phyloP scores from a whole-genome alignment of 1,140 invertebrate genomes.

The Caenorhabditis briggsae region DNA sequence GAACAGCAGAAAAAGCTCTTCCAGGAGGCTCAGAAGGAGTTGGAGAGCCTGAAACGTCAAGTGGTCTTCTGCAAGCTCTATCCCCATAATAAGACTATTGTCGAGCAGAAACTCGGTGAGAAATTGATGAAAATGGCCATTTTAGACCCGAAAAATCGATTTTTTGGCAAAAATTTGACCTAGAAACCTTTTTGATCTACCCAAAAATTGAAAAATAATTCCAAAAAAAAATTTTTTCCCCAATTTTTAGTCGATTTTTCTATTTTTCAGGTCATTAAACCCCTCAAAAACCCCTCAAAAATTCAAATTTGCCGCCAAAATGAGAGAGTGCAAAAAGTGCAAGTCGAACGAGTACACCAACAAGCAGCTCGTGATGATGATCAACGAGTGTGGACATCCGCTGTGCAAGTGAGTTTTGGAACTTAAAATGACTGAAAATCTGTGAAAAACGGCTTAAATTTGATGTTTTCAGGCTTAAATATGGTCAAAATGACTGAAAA shows the following conservation, averaged over 20 bases:
- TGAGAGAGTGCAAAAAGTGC: slow-evolving; percentile 93
- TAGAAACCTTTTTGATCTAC: not conserved
- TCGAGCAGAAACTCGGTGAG: slow-evolving; percentile 55
- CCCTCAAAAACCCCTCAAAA: not conserved
- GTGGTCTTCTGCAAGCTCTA: slow-evolving; percentile 59
- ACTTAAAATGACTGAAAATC: too few relatives aligned
- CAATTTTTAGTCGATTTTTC: not conserved
- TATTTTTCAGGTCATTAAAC: slow-evolving; percentile 20
- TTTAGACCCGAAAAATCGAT: not conserved
- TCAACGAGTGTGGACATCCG: slow-evolving; percentile 97
- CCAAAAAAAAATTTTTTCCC: too few relatives aligned
- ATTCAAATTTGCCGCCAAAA: slow-evolving; percentile 77
- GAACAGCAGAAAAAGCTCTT: slow-evolving; percentile 63
- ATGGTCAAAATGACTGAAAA: too few relatives aligned
- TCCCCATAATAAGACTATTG: slow-evolving; percentile 60
- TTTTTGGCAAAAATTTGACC: slow-evolving; percentile 47
- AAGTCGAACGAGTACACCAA: slow-evolving; percentile 98
- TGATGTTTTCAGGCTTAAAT: too few relatives aligned
- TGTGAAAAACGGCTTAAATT: too few relatives aligned
- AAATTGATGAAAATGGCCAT: slow-evolving; percentile 9
- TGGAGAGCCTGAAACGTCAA: slow-evolving; percentile 68
- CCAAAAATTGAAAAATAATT: too few relatives aligned
- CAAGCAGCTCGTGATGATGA: slow-evolving; percentile 94
- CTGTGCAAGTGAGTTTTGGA: slow-evolving; percentile 85
- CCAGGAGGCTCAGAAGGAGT: slow-evolving; percentile 62